Evolutionary conservation across 2,113 vertebrate species (phyloP).

Genomic region (Amphiprion ocellaris): DNA sequence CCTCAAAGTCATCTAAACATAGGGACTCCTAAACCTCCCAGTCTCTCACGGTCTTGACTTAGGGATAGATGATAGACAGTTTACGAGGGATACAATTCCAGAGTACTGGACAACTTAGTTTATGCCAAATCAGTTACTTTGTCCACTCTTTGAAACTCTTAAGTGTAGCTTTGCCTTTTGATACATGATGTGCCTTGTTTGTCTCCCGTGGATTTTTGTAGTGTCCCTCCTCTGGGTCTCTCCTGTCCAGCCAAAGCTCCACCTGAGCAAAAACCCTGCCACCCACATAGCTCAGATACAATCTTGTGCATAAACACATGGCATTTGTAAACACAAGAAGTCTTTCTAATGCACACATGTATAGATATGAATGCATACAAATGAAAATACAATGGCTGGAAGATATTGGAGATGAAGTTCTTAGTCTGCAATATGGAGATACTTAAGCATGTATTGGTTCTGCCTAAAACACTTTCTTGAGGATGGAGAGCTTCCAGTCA

Average conservation of each 20-base stretch:
- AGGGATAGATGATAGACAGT: constrained; percentile 42
- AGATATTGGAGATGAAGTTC: constrained; percentile 1
- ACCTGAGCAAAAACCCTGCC: constrained; percentile 45
- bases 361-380: constrained; percentile 5
- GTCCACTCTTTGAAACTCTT: constrained; percentile 23
- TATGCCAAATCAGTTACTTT: constrained; percentile 24
- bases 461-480: constrained; percentile 34
- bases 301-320: constrained; percentile 53
- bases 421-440: not conserved
- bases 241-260: constrained; percentile 35
- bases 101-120: constrained; percentile 33
- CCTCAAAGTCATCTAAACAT: constrained; percentile 81
- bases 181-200: constrained; percentile 22
- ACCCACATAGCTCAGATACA: constrained; percentile 67
- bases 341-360: constrained; percentile 28
- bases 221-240: constrained; percentile 24
- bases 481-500: constrained; percentile 70
- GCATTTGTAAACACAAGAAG: constrained; percentile 15
- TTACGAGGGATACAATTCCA: constrained; percentile 27
- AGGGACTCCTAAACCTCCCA: constrained; percentile 58
- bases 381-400: constrained; percentile 14
- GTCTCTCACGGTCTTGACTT: constrained; percentile 71
- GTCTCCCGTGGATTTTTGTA: constrained; percentile 46
- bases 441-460: not conserved
- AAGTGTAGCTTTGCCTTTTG: constrained; percentile 24